Conservation (phyloP, 2,797 vertebrate genomes). For the Streptopelia turtur region DNA sequence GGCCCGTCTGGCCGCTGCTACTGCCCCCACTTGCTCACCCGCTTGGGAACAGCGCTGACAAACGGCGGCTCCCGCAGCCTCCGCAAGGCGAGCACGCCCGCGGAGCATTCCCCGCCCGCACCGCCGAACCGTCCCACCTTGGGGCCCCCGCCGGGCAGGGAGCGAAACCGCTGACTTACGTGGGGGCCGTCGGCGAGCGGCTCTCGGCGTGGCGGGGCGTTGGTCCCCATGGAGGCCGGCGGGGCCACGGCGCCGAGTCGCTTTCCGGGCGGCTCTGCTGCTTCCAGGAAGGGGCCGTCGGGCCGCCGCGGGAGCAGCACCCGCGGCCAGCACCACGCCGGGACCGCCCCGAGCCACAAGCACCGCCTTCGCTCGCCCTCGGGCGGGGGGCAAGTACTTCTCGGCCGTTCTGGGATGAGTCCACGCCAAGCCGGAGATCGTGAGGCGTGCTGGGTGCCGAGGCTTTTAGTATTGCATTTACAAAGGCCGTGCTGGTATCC, state of each 20-base stretch:
- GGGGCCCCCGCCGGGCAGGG: background rate
- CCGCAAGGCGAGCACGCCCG: background rate
- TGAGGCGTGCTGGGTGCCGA: rapidly evolving
- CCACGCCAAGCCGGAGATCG: rapidly evolving
- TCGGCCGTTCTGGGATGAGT: rapidly evolving
- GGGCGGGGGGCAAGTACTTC: background rate
- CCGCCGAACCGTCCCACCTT: background rate
- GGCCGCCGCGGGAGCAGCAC: background rate
- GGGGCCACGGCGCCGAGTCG: background rate
- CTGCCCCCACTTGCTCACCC: background rate
- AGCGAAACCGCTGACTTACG: background rate
- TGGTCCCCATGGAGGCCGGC: background rate
- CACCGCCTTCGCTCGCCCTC: background rate
- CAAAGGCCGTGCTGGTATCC: background rate
- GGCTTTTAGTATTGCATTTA: rapidly evolving
- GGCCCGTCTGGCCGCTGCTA: background rate
- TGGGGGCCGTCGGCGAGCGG: background rate
- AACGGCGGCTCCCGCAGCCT: background rate
- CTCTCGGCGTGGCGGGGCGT: background rate
- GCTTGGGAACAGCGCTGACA: too few relatives aligned
- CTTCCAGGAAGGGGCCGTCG: background rate
- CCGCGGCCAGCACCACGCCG: background rate
- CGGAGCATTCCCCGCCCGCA: background rate
- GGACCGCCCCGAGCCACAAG: background rate
- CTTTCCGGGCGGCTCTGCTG: background rate